phyloP scores from a whole-genome alignment of 2,797 vertebrate genomes.

The Anomalospiza imberbis region DNA sequence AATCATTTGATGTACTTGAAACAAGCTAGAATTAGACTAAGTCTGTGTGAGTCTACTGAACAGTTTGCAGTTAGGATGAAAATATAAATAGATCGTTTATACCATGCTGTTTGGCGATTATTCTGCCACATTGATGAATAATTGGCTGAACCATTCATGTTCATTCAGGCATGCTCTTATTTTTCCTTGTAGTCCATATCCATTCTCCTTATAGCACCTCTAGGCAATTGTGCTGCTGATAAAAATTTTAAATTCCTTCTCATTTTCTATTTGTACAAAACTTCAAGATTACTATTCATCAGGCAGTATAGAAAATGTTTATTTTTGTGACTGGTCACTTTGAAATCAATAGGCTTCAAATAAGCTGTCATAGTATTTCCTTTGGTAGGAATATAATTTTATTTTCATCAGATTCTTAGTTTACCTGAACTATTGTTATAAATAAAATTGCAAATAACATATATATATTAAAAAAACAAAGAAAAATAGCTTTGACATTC shows the following conservation, averaged over 20 bases:
- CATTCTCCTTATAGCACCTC: not conserved
- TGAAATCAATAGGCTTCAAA: not conserved
- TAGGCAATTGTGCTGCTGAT: not conserved
- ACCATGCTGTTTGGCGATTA: not conserved
- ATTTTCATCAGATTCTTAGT: not conserved
- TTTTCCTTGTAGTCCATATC: not conserved
- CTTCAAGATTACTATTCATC: not conserved
- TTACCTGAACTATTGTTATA: not conserved
- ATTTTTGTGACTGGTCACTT: not conserved
- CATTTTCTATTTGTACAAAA: not conserved
- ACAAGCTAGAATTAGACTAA: not conserved
- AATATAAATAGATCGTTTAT: not conserved
- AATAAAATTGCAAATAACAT: not conserved
- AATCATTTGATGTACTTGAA: not conserved
- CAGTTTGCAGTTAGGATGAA: not conserved
- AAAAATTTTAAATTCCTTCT: not conserved
- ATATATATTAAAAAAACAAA: not conserved
- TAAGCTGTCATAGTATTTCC: not conserved
- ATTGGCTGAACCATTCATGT: not conserved
- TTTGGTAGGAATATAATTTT: not conserved
- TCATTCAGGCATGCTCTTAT: not conserved
- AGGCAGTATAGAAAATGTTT: not conserved
- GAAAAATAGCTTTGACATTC: not conserved
- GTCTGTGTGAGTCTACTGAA: not conserved
- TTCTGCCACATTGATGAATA: not conserved